Conservation (phyloP, 2,888 invertebrate species). For the Alentia gelatinosa region DNA sequence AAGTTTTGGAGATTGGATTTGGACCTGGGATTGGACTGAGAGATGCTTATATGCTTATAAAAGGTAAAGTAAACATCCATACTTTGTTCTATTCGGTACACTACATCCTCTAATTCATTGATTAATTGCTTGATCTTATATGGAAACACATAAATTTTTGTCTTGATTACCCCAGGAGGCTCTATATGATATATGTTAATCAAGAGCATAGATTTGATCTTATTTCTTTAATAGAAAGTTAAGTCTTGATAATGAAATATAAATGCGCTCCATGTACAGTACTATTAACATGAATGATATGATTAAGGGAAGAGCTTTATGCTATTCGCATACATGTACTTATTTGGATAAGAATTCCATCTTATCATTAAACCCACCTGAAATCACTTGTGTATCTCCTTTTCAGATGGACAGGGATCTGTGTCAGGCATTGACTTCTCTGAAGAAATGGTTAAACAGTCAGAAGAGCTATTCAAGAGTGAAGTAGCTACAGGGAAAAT, state of each 20-base stretch:
- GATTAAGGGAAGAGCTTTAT: background rate
- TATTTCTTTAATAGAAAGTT: no score
- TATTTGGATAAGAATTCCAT: background rate
- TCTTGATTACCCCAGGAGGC: no score
- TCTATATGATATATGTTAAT: no score
- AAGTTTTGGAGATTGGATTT: conserved; percentile 74
- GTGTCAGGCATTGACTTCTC: conserved; percentile 73
- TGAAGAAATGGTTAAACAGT: conserved; percentile 67
- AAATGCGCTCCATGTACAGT: no score
- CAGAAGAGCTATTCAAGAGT: conserved; percentile 60
- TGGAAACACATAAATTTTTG: no score
- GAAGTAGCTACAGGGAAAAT: conserved; percentile 69
- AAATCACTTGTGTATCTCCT: background rate
- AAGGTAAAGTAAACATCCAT: conserved; percentile 63
- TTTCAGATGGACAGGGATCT: conserved; percentile 70
- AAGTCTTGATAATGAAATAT: no score
- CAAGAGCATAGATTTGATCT: no score
- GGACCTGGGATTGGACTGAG: conserved; percentile 71
- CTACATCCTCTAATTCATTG: no score
- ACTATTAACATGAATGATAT: no score
- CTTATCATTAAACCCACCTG: background rate
- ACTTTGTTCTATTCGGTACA: no score
- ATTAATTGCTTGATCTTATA: no score
- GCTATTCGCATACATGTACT: background rate
- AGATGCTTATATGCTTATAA: conserved; percentile 65